Evolutionary conservation across 1,140 invertebrate species (phyloP).

Genomic region (Coptotermes formosanus): DNA sequence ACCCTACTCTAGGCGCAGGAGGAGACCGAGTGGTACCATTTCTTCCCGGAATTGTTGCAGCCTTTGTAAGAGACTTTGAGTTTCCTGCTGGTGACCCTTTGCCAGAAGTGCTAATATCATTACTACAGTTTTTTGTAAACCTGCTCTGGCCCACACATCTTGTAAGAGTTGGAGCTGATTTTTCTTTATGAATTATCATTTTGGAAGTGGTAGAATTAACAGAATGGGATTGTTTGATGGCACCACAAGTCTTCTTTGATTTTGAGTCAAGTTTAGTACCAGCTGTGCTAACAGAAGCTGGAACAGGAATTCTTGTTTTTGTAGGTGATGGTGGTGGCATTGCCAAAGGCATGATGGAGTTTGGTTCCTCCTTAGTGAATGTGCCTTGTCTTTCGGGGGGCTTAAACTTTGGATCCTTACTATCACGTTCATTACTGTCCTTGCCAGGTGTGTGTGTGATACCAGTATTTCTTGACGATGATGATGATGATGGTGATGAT

Average conservation of each 20-base stretch:
- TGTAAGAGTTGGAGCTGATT: neutral
- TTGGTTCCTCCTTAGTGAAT: conserved; percentile 78
- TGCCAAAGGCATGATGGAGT: conserved; percentile 41
- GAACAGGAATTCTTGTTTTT: conserved; percentile 45
- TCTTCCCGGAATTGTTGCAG: conserved; percentile 32
- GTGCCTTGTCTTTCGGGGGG: conserved; percentile 77
- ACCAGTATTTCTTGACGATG: conserved; percentile 35
- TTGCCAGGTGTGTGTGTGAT: neutral
- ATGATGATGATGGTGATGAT: conserved; percentile 38
- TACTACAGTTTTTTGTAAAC: conserved; percentile 32
- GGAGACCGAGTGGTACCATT: conserved; percentile 13
- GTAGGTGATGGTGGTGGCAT: conserved; percentile 40
- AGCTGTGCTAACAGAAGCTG: conserved; percentile 40
- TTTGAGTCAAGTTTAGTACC: neutral
- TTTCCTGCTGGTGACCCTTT: conserved; percentile 26
- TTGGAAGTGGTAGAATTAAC: conserved; percentile 31
- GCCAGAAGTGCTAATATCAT: conserved; percentile 34
- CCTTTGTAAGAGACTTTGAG: conserved; percentile 5
- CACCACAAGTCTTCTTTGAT: neutral
- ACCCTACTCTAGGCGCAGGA: neutral
- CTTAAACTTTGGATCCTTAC: conserved; percentile 39
- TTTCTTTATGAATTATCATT: neutral
- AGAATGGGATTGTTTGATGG: neutral
- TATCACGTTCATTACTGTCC: conserved; percentile 24
- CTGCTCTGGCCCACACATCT: conserved; percentile 21